Conservation (phyloP, 2,113 vertebrate genomes). For the Chiloscyllium plagiosum region DNA sequence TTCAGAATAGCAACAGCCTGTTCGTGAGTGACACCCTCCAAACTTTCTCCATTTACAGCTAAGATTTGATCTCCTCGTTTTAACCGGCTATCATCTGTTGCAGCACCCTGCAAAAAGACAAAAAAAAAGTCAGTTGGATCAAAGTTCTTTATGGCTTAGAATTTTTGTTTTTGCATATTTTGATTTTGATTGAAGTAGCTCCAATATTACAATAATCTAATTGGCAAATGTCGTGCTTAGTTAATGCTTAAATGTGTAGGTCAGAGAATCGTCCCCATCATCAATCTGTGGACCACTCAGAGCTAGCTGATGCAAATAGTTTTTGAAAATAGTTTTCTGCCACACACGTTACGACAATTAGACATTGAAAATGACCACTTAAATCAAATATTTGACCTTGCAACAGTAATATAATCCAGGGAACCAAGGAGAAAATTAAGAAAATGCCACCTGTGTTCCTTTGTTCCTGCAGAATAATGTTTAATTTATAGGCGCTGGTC, state of each 20-base stretch:
- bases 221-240: neutral
- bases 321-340: neutral
- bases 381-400: too few species aligned
- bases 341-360: too few species aligned
- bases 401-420: too few species aligned
- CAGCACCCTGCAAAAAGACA: constrained; percentile 70
- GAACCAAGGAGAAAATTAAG: too few species aligned
- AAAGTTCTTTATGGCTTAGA: neutral
- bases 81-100: constrained; percentile 73
- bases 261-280: neutral
- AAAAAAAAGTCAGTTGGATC: neutral
- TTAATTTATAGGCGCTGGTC: too few species aligned
- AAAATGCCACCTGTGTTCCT: too few species aligned
- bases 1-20: constrained; percentile 85
- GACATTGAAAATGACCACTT: too few species aligned
- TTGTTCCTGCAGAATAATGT: too few species aligned
- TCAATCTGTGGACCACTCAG: neutral
- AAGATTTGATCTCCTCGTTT: constrained; percentile 87
- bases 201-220: neutral
- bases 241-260: neutral
- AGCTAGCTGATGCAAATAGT: neutral
- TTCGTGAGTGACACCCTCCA: constrained; percentile 81
- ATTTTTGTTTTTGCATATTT: neutral
- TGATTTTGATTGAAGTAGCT: neutral
- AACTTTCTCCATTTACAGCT: constrained; percentile 75